Evolutionary conservation across 1,140 invertebrate species (phyloP).

Genomic region (Diachasmimorpha longicaudata): DNA sequence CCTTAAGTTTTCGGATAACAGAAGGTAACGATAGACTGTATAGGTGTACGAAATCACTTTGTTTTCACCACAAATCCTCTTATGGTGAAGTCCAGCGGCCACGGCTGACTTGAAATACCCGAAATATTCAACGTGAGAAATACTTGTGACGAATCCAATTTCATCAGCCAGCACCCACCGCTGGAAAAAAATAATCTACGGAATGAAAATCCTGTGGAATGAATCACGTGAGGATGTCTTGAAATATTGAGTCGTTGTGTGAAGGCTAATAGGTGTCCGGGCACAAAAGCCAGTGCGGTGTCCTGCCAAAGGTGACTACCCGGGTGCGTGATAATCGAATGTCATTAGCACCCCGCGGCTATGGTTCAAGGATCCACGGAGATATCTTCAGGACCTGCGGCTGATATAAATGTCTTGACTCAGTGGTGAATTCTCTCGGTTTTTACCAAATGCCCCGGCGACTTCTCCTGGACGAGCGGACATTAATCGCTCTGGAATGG

Average conservation of each 20-base stretch:
- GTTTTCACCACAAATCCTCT: conserved; percentile 52
- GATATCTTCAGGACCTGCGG: background rate
- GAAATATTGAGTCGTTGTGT: conserved; percentile 12
- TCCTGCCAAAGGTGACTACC: background rate
- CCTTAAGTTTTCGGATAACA: conserved; percentile 48
- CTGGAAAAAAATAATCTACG: background rate
- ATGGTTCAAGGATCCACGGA: background rate
- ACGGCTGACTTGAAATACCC: background rate
- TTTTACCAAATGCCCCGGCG: background rate
- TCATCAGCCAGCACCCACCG: background rate
- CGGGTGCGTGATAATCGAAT: conserved; percentile 41
- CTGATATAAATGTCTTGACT: background rate
- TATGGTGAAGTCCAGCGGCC: conserved; percentile 31
- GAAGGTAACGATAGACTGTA: conserved; percentile 1
- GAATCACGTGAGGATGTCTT: conserved; percentile 7
- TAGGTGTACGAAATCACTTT: conserved; percentile 40
- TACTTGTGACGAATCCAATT: conserved; percentile 25
- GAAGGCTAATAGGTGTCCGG: conserved; percentile 17
- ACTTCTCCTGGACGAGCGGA: background rate
- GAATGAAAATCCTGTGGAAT: background rate
- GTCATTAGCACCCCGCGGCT: conserved; percentile 42
- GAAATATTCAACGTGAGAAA: background rate
- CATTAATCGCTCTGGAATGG: background rate
- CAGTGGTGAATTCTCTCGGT: background rate
- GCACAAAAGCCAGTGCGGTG: conserved; percentile 7